Evolutionary conservation across 2,113 vertebrate species (phyloP).

Genomic region (Brevimyrus niger): DNA sequence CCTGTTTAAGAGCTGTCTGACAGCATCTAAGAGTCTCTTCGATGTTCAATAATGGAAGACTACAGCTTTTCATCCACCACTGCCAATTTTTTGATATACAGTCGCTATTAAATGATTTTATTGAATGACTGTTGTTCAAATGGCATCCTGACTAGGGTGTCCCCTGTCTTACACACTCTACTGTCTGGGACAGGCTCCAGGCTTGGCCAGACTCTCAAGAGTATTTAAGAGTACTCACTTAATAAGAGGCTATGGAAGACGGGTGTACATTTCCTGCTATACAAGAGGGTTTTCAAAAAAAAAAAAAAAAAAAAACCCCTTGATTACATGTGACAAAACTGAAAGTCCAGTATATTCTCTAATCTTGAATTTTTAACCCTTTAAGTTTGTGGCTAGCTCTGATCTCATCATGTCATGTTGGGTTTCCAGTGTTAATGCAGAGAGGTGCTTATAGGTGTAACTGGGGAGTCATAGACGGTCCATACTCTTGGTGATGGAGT

Average conservation of each 20-base stretch:
- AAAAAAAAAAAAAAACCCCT: not conserved
- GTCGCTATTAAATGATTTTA: not conserved
- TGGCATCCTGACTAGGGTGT: not conserved
- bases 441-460: not conserved
- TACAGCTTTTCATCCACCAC: not conserved
- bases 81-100: not conserved
- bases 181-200: not conserved
- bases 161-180: not conserved
- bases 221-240: not conserved
- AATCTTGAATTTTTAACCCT: not conserved
- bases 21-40: not conserved
- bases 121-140: not conserved
- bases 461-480: not conserved
- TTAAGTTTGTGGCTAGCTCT: not conserved
- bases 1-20: not conserved
- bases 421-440: not conserved
- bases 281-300: not conserved
- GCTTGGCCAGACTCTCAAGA: not conserved
- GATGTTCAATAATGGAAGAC: not conserved
- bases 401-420: not conserved
- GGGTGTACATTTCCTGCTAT: not conserved
- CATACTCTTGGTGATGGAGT: conserved; percentile 80
- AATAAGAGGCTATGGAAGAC: not conserved
- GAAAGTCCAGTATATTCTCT: not conserved
- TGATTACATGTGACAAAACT: not conserved